Evolutionary conservation across 2,113 vertebrate species (phyloP), one percentile per base, ranked within the genome.

Genomic region (Thunnus thynnus): DNA sequence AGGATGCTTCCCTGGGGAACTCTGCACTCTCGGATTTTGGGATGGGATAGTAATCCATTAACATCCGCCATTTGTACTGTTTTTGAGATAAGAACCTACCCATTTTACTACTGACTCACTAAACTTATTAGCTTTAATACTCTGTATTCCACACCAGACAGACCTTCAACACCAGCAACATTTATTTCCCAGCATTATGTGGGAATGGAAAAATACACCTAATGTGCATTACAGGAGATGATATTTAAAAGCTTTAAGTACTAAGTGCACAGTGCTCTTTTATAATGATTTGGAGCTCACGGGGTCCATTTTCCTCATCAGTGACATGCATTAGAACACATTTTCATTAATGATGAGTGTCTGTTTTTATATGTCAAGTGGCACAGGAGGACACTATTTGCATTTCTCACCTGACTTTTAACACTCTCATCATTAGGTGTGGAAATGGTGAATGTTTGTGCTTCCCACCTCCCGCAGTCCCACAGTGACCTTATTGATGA

Each of bases 341-440:
- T 89, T 88, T 86, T 84, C 51, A 91, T 87, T 86, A 86, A 32
- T 48, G 72, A 13, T 69, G 57, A 77, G 7, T 4, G 52, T 44
- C n/a, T 61, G 48, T n/a, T 83, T 88, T 65, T 20, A 32, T 72
- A 27, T 36, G 11, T n/a, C 1, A 1, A 56, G 14, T 41, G 27
- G 10, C 25, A 68, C 47, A 56, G 1, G 6, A 62, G 32, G 48
- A 65, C 51, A 62, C 12, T 78, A 61, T 82, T 58, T 72, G 54
- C 69, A 68, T 17, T 65, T 80, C 83, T 20, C 22, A 30, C 11
- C 30, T 76, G 57, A 64, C 67, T 71, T 84, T 85, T 71, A 75
- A 69, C 20, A 78, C 55, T 50, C 46, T 55, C 11, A 44, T 51
- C 47, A 76, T 48, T 66, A 44, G 3, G 14, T 51, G 67, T 17